These are phyloP conservation scores for Amyelois transitella DNA, from an alignment of 1,140 invertebrate genomes.

Conservation along the genomic window DNA sequence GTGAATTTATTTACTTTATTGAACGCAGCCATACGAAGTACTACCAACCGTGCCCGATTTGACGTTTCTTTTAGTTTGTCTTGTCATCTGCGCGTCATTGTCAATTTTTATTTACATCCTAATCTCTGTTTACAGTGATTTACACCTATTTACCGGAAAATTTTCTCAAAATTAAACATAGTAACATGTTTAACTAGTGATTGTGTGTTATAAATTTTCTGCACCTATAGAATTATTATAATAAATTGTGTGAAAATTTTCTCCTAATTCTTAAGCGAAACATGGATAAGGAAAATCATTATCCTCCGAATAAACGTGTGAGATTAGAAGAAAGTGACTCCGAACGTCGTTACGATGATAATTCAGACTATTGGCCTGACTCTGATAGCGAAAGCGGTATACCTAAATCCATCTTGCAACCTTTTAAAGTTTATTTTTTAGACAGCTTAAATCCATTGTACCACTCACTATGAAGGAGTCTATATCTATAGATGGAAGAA, in stretches of 20 bases:
- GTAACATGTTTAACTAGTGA: not conserved
- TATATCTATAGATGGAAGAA: too few species aligned
- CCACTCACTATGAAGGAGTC: too few species aligned
- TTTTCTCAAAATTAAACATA: not conserved
- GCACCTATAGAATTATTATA: not conserved
- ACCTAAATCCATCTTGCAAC: too few species aligned
- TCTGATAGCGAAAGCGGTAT: constrained; percentile 50
- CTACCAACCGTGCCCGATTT: not conserved
- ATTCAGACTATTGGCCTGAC: constrained; percentile 57
- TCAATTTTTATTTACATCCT: not conserved
- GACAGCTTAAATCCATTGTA: not conserved
- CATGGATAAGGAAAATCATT: constrained; percentile 53
- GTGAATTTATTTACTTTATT: not conserved
- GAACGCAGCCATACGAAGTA: not conserved
- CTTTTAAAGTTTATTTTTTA: not conserved
- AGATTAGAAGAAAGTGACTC: constrained; percentile 38
- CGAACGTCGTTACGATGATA: constrained; percentile 33
- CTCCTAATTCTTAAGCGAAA: not conserved
- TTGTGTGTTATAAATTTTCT: not conserved
- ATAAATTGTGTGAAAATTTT: not conserved
- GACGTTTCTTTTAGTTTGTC: not conserved
- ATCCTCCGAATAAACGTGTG: constrained; percentile 39
- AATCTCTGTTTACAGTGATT: not conserved
- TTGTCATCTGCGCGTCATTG: not conserved
- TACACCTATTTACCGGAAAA: not conserved